Evolutionary conservation across 2,797 vertebrate species (phyloP).

Genomic region (Sebastes hubbsi): DNA sequence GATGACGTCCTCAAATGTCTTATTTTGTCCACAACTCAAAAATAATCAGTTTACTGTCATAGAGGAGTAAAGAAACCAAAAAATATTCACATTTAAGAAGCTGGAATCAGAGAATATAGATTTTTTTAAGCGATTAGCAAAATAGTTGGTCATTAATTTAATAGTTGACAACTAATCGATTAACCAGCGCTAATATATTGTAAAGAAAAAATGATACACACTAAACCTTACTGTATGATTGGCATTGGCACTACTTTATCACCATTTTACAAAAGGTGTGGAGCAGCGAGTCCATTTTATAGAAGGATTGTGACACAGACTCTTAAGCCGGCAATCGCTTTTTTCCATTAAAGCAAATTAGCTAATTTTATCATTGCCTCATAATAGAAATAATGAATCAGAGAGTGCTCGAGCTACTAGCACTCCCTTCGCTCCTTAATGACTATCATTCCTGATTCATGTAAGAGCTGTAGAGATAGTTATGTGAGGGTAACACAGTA

Average conservation of each 20-base stretch:
- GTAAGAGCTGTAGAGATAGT: slow-evolving; percentile 24
- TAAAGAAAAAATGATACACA: neutral
- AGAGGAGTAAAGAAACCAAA: too few species aligned
- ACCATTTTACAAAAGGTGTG: neutral
- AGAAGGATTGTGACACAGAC: neutral
- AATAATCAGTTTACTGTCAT: too few species aligned
- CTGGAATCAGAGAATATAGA: too few species aligned
- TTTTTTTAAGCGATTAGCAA: too few species aligned
- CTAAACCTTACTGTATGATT: neutral
- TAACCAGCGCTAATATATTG: too few species aligned
- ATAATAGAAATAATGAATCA: slow-evolving; percentile 14
- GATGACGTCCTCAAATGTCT: too few species aligned
- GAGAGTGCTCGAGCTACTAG: slow-evolving; percentile 3
- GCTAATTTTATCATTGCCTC: neutral
- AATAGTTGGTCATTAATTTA: too few species aligned
- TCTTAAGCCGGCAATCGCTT: neutral
- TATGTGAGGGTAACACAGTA: slow-evolving; percentile 44
- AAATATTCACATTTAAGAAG: too few species aligned
- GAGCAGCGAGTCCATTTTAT: neutral
- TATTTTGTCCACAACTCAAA: too few species aligned
- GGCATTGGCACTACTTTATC: neutral
- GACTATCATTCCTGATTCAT: slow-evolving; percentile 31
- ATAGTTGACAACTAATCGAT: too few species aligned
- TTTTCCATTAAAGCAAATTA: neutral
- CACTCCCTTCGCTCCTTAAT: slow-evolving; percentile 13